Evolutionary conservation across 2,797 vertebrate species (phyloP), one percentile per base, ranked within the genome.

Genomic region (Rousettus madagascariensis): DNA sequence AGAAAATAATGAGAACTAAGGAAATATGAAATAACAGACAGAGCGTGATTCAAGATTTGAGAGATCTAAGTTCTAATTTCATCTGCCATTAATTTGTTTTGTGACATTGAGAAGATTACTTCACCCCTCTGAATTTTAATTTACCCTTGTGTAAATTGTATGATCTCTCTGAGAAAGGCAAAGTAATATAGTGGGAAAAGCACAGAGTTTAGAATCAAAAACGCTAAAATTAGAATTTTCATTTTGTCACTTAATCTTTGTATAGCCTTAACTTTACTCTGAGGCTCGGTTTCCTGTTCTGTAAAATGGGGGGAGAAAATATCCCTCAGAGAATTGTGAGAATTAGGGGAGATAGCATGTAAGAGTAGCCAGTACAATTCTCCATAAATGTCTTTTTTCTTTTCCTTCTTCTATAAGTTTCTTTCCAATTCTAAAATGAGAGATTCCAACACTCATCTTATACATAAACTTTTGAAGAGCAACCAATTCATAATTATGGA

Each of bases 401-500:
- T 95, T 68, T 49, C 28, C 36, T 91, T 53, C 57, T 53, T 91
- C 71, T 51, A 3, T 88, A 46, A 86, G 43, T 85, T 94, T 79
- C 65, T 85, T 88, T 79, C 72, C 46, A 88, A 16, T 84, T 95
- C 77, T 74, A 90, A 95, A 95, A 89, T n/a, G 63, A 80, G 61
- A 93, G 77, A 63, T 91, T 94, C 74, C 86, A 91, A 16, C 5
- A 12, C 38, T 90, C 49, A 51, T 96, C 82, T 96, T 96, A 95
- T 71, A 88, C 69, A 38, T 66, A 92, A 84, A 95, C 30, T 72
- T 96, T 86, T 88, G 88, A 95, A 87, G 90, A 71, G 89, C 71
- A 82, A 86, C 83, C 88, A 97, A 43, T 88, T 97, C 90, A 84
- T 95, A 97, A 97, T 97, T 83, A 89, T 92, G 95, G 95, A 89